phyloP scores from a whole-genome alignment of 2,888 invertebrate species.

The Argyresthia goedartella region DNA sequence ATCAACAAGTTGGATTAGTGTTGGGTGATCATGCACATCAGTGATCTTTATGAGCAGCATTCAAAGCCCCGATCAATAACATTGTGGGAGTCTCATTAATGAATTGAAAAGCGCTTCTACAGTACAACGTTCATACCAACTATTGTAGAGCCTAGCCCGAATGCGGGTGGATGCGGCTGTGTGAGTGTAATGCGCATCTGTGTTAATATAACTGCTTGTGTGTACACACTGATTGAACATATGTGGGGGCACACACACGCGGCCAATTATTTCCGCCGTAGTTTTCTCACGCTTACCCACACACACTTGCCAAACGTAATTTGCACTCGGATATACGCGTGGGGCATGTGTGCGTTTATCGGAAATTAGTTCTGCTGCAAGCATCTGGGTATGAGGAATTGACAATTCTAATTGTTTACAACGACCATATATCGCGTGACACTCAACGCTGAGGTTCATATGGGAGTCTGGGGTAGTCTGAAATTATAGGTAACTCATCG shows the following conservation, averaged over 20 bases:
- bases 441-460: too few relatives aligned
- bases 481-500: too few relatives aligned
- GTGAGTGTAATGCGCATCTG: conserved; percentile 28
- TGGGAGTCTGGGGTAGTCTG: too few relatives aligned
- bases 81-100: conserved; percentile 55
- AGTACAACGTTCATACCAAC: conserved; percentile 51
- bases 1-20: conserved; percentile 37
- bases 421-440: too few relatives aligned
- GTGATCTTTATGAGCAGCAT: conserved; percentile 36
- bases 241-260: conserved; percentile 38
- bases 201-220: conserved; percentile 19
- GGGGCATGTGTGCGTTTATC: conserved; percentile 50
- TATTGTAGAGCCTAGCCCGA: conserved; percentile 41
- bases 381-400: conserved; percentile 53
- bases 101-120: conserved; percentile 58
- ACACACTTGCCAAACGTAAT: conserved; percentile 37
- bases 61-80: conserved; percentile 43
- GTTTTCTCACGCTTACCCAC: conserved; percentile 66
- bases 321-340: conserved; percentile 42
- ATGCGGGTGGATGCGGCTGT: conserved; percentile 40
- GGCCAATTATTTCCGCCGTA: conserved; percentile 46
- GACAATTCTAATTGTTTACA: conserved; percentile 26
- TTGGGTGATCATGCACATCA: conserved; percentile 33
- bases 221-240: conserved; percentile 33
- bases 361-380: conserved; percentile 59